Conservation (phyloP, 2,888 invertebrate genomes). For the Callyntrura guangdongensis region DNA sequence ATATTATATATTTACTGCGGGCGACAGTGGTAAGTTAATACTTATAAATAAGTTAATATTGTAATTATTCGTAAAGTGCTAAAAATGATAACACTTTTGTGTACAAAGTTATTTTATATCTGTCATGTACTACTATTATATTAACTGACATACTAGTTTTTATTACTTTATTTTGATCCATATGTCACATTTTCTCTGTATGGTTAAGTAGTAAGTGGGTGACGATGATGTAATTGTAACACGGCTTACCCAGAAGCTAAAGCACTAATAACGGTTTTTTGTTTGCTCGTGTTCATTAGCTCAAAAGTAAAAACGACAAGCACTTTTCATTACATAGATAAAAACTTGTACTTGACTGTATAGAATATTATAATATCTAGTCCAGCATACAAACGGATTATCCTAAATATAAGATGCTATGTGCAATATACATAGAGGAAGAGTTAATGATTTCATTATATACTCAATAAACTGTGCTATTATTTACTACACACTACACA, state of each 20-base stretch:
- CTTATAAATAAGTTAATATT: no score
- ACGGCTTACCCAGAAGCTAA: constrained; percentile 1
- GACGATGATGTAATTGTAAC: not conserved
- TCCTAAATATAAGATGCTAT: not conserved
- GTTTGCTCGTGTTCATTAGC: constrained; percentile 56
- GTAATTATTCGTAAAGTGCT: no score
- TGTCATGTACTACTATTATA: no score
- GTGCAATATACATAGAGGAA: not conserved
- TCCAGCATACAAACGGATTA: not conserved
- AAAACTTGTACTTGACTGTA: not conserved
- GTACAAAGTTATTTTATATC: no score
- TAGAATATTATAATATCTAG: not conserved
- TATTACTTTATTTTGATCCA: constrained; percentile 4
- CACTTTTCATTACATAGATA: constrained; percentile 1
- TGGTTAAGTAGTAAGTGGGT: not conserved
- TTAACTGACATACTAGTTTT: not conserved
- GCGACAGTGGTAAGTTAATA: no score
- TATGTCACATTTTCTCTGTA: not conserved
- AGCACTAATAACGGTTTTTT: not conserved
- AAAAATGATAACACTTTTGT: no score
- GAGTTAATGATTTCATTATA: not conserved
- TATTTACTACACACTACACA: not conserved
- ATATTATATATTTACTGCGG: no score
- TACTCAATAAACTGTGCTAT: not conserved
- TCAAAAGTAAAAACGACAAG: not conserved